A percentile compares a stretch with the other conserved stretches of the same genome.
Conservation (phyloP, 1,140 invertebrate genomes). For the Ostrea denselamellosa region DNA sequence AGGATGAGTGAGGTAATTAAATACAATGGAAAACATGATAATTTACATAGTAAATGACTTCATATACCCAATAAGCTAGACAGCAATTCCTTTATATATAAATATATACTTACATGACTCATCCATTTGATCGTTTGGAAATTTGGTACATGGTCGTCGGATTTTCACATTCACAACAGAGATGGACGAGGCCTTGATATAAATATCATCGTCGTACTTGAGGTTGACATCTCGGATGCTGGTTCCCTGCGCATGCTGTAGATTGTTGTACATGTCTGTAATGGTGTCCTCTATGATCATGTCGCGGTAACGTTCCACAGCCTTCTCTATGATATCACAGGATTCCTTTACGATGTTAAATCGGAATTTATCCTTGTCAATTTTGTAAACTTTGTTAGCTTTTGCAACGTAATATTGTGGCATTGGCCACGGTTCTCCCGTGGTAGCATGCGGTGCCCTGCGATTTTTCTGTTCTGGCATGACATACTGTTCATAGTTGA, state of each 20-base stretch:
- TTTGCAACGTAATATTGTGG: slow-evolving; percentile 75
- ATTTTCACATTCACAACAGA: slow-evolving; percentile 67
- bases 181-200: slow-evolving; percentile 63
- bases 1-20: too few species aligned
- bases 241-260: slow-evolving; percentile 72
- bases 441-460: slow-evolving; percentile 70
- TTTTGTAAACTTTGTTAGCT: slow-evolving; percentile 64
- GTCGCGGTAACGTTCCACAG: slow-evolving; percentile 81
- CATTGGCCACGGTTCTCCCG: slow-evolving; percentile 76
- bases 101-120: slow-evolving; percentile 73
- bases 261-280: slow-evolving; percentile 72
- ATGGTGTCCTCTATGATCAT: slow-evolving; percentile 77
- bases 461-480: slow-evolving; percentile 73
- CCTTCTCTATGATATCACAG: slow-evolving; percentile 82
- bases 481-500: slow-evolving; percentile 72
- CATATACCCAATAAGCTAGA: too few species aligned
- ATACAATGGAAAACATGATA: too few species aligned
- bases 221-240: slow-evolving; percentile 61
- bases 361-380: slow-evolving; percentile 65
- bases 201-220: slow-evolving; percentile 67
- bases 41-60: too few species aligned
- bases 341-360: slow-evolving; percentile 73
- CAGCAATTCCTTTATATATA: not conserved
- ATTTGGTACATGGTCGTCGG: slow-evolving; percentile 68
- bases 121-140: slow-evolving; percentile 70